Evolutionary conservation across 2,113 vertebrate species (phyloP), one percentile per base, ranked within the genome.

Genomic region (Pyxicephalus adspersus): DNA sequence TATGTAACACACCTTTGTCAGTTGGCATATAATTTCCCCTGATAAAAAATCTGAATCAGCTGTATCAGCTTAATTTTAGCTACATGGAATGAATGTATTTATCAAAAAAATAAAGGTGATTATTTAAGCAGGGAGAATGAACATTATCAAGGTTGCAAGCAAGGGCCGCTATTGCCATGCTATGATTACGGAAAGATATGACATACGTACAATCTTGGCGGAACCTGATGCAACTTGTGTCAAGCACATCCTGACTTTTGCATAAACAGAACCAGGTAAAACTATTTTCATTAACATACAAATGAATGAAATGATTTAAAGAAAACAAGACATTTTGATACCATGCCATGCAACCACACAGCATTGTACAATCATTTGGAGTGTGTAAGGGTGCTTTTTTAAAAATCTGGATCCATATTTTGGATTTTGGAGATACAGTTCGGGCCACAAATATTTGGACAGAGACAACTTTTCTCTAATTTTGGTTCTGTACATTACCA

Each of bases 241-340:
- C 79, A 81, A 74, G 60, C 79, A 74, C 79, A 81, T 81, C 79
- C 72, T 77, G 73, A 83, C 81, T 71, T 77, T 76, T 66, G 73
- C 64, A 67, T 77, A 51, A 76, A 68, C 15, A 76, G 55, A 76
- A 83, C 51, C 67, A 77, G 58, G 75, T 81, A 58, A 89, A 84
- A 88, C 82, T 72, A 31, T 57, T 81, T 81, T 81, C 28, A 81
- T 81, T 81, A 74, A 22, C 15, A 22, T 72, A 73, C 45, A 73
- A 57, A 73, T 58, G 54, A 28, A 50, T 71, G 50, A 73, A 61
- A 34, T 31, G 22, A 18, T 26, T 73, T 73, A 19, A 72, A 29
- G 54, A 72, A 31, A 73, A 57, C 70, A 70, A 52, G 66, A 25
- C 50, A 70, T 52, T 17, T 50, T 25, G n/a, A 23, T 70, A 26